phyloP scores from a whole-genome alignment of 92 coral and sea anemone genomes.

The Actinernus sp. region DNA sequence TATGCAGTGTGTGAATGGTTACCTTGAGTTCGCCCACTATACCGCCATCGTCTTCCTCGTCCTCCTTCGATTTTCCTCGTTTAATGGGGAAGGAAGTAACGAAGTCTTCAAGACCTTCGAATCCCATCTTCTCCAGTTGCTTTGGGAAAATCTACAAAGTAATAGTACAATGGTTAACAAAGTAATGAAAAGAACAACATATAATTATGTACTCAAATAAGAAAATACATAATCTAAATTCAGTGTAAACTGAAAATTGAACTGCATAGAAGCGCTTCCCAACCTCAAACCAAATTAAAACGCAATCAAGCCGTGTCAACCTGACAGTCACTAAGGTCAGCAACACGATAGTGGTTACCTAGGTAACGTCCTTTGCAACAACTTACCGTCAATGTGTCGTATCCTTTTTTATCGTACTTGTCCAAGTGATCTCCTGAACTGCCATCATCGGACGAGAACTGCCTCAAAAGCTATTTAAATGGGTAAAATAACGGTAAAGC shows the following conservation, averaged over 20 bases:
- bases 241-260: too few species aligned
- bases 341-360: too few species aligned
- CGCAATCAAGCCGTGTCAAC: too few species aligned
- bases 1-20: background rate
- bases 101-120: constrained; percentile 67
- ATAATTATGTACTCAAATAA: background rate
- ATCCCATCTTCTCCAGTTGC: constrained; percentile 68
- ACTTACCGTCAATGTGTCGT: constrained; percentile 69
- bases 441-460: constrained; percentile 20
- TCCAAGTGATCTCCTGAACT: constrained; percentile 40
- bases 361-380: too few species aligned
- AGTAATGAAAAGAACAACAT: background rate
- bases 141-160: constrained; percentile 60
- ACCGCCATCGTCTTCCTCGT: constrained; percentile 71
- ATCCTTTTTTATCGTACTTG: constrained; percentile 54
- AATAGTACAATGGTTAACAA: too few species aligned
- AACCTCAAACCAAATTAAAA: too few species aligned
- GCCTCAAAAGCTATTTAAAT: background rate
- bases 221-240: background rate
- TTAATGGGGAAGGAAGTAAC: constrained; percentile 62
- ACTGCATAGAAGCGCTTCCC: too few species aligned
- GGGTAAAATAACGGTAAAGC: too few species aligned
- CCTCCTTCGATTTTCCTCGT: constrained; percentile 76
- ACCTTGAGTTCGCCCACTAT: constrained; percentile 87
- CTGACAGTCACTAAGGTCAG: too few species aligned